These are phyloP conservation scores for Drosophila atripex DNA, from an alignment of 2,888 invertebrate genomes.

Conservation along the genomic window DNA sequence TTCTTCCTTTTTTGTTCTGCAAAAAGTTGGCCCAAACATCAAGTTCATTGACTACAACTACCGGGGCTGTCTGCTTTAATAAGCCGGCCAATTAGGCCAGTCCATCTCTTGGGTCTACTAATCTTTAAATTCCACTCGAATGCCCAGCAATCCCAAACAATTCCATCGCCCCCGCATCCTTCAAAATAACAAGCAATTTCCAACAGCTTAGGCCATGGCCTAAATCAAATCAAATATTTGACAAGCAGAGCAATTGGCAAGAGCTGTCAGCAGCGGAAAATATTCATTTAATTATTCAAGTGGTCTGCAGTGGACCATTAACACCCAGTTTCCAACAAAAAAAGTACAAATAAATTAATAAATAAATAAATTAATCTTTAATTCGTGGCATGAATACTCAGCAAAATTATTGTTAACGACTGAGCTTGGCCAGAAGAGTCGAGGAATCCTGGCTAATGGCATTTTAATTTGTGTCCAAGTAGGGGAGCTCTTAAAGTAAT, in stretches of 20 bases:
- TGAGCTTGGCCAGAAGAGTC: neutral
- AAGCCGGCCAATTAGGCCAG: slow-evolving; percentile 41
- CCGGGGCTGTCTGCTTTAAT: slow-evolving; percentile 13
- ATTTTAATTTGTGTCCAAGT: slow-evolving; percentile 1
- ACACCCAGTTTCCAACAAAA: slow-evolving; percentile 9
- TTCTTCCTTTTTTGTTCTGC: neutral
- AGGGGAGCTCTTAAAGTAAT: neutral
- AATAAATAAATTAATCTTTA: slow-evolving; percentile 31
- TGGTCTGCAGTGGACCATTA: slow-evolving; percentile 22
- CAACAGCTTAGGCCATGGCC: slow-evolving; percentile 35
- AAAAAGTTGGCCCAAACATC: slow-evolving; percentile 34
- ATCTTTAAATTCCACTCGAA: slow-evolving; percentile 47
- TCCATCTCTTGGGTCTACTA: slow-evolving; percentile 34
- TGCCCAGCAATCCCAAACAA: slow-evolving; percentile 31
- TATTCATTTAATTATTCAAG: slow-evolving; percentile 31
- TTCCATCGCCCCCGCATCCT: slow-evolving; percentile 17
- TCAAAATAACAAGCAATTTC: slow-evolving; percentile 9
- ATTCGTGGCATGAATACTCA: neutral
- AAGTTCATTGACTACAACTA: slow-evolving; percentile 38
- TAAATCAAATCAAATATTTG: slow-evolving; percentile 45
- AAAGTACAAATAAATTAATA: slow-evolving; percentile 30
- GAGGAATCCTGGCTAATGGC: neutral
- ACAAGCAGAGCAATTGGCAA: slow-evolving; percentile 4
- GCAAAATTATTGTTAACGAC: neutral
- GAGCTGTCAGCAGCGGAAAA: slow-evolving; percentile 18